Evolutionary conservation across 1,140 invertebrate genomes (phyloP), one percentile per base, ranked within the genome.

Genomic region (Megathymus violae): DNA sequence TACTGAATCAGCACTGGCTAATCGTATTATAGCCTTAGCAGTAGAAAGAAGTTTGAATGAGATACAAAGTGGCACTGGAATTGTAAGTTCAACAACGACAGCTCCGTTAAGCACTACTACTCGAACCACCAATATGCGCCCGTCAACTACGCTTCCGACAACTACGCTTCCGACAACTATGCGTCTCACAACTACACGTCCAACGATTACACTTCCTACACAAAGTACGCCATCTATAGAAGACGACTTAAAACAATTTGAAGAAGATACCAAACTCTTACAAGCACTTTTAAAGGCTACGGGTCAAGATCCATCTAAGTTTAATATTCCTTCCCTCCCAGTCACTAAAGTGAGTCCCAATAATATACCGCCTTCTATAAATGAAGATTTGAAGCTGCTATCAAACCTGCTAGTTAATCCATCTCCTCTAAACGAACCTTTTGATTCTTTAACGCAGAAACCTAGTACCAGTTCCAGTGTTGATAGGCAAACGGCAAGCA

Each of bases 181-280:
- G 13, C 74, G 72, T 17, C 71, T 62, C 19, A 79, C 67, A 48
- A 76, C 75, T 7, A 66, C 74, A 36, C 69, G 66, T 46, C 64
- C 74, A 40, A 76, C 66, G 52, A 70, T 74, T 52, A 78, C 76
- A 58, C 78, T 71, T 27, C 64, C 69, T 47, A 76, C 67, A 22
- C 67, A 64, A 64, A 76, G 64, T 31, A 77, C 78, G 11, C 85
- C 83, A 56, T 86, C 91, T n/a, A 77, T 91, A 43, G 84, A 92
- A 76, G 91, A 89, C 54, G 89, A 92, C 67, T 82, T 92, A 17
- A 84, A 81, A 73, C 83, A 88, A 66, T 91, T 91, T 62, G 85
- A 92, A 78, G 83, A 92, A 77, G 89, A 92, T 63, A 89, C 89
- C 16, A 92, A 91, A 72, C 71, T 92, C 7, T 75, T 92, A 56